These are phyloP conservation scores for Tachina lurida DNA, from an alignment of 2,888 invertebrate species.

Conservation along the genomic window DNA sequence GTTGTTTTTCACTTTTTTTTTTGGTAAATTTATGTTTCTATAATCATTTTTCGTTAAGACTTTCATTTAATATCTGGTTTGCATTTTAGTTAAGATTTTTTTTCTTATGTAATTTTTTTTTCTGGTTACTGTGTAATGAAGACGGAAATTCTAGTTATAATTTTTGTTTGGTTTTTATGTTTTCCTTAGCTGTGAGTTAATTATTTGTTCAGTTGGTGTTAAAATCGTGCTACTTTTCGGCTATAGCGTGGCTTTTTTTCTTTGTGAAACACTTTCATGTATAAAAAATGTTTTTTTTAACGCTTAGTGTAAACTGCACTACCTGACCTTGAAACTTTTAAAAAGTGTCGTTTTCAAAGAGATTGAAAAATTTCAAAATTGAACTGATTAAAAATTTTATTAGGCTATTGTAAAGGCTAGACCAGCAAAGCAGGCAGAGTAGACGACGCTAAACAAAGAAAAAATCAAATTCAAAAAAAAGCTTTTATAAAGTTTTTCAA, in stretches of 20 bases:
- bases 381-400: constrained; percentile 62
- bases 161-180: constrained; percentile 26
- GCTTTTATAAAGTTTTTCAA: background rate
- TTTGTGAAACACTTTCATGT: constrained; percentile 1
- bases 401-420: constrained; percentile 75
- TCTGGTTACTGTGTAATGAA: constrained; percentile 65
- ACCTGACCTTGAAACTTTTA: constrained; percentile 34
- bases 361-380: background rate
- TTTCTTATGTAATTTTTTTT: constrained; percentile 33
- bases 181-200: constrained; percentile 38
- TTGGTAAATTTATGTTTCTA: constrained; percentile 36
- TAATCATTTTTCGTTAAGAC: constrained; percentile 30
- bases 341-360: background rate
- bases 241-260: constrained; percentile 71
- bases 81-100: constrained; percentile 36
- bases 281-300: background rate
- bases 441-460: background rate
- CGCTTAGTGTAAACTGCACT: constrained; percentile 72
- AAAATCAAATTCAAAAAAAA: no score
- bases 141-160: constrained; percentile 70
- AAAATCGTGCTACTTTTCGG: constrained; percentile 72
- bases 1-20: constrained; percentile 38
- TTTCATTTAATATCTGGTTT: constrained; percentile 20
- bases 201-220: constrained; percentile 41
- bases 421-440: constrained; percentile 63